phyloP scores from a whole-genome alignment of 2,797 vertebrate species.

The Pygocentrus nattereri region DNA sequence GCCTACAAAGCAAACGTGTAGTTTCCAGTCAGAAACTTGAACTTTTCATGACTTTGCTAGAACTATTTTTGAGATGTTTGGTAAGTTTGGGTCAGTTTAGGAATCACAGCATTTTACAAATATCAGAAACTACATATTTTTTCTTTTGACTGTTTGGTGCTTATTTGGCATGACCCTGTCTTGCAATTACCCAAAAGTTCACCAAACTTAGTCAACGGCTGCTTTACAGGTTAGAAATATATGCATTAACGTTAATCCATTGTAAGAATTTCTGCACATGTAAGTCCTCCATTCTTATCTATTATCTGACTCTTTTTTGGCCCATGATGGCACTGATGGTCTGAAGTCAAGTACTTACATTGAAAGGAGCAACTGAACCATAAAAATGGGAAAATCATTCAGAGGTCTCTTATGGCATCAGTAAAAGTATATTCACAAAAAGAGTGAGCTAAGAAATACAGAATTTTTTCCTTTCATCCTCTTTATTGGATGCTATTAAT shows the following conservation, averaged over 20 bases:
- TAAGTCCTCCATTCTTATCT: background rate
- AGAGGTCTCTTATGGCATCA: conserved; percentile 11
- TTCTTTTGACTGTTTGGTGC: background rate
- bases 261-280: background rate
- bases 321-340: background rate
- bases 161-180: background rate
- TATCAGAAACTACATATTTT: background rate
- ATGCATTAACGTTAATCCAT: background rate
- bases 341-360: background rate
- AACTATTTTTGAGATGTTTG: background rate
- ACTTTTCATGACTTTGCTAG: background rate
- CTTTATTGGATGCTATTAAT: conserved; percentile 55
- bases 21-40: background rate
- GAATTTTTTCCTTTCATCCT: conserved; percentile 50
- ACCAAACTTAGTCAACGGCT: background rate
- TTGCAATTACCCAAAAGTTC: background rate
- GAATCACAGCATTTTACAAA: background rate
- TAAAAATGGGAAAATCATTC: conserved; percentile 40
- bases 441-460: conserved; percentile 38
- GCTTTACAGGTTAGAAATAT: background rate
- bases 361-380: conserved; percentile 30
- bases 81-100: background rate
- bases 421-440: conserved; percentile 24
- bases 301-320: conserved; percentile 3
- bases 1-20: background rate